Evolutionary conservation across 2,888 invertebrate genomes (phyloP).

Genomic region (Camptogramma bilineatum): DNA sequence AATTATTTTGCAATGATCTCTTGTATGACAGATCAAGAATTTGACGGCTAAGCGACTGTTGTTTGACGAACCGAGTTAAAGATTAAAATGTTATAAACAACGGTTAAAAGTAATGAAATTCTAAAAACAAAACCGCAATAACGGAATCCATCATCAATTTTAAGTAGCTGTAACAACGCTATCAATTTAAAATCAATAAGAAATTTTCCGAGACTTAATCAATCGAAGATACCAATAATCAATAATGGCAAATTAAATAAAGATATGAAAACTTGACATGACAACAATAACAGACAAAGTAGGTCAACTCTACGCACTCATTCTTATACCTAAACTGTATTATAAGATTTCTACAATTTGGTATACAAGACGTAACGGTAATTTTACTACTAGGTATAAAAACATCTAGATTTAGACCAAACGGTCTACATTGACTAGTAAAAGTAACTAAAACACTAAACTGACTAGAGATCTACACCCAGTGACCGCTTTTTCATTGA

Average conservation of each 20-base stretch:
- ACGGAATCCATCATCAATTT: slow-evolving; percentile 4
- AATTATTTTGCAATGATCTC: too few species aligned
- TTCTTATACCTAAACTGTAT: too few species aligned
- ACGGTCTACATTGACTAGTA: slow-evolving; percentile 28
- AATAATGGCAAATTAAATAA: slow-evolving; percentile 1
- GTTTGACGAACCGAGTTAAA: too few species aligned
- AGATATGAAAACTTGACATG: background rate
- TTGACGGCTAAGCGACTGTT: too few species aligned
- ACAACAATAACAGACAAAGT: background rate
- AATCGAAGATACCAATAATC: background rate
- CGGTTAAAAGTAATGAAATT: background rate
- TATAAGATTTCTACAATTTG: background rate
- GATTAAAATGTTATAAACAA: too few species aligned
- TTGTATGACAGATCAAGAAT: too few species aligned
- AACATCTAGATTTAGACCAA: slow-evolving; percentile 13
- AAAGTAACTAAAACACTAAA: slow-evolving; percentile 39
- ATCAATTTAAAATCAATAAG: slow-evolving; percentile 9
- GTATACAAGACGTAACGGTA: slow-evolving; percentile 15
- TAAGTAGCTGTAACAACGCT: background rate
- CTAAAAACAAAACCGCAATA: slow-evolving; percentile 7
- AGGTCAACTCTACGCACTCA: background rate
- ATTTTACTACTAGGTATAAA: slow-evolving; percentile 19
- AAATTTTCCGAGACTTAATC: slow-evolving; percentile 4
- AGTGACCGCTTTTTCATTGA: slow-evolving; percentile 2
- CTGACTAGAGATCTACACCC: slow-evolving; percentile 13